These are phyloP conservation scores for Sebastes matsubarae DNA, from an alignment of 2,797 vertebrate species.

Conservation along the genomic window DNA sequence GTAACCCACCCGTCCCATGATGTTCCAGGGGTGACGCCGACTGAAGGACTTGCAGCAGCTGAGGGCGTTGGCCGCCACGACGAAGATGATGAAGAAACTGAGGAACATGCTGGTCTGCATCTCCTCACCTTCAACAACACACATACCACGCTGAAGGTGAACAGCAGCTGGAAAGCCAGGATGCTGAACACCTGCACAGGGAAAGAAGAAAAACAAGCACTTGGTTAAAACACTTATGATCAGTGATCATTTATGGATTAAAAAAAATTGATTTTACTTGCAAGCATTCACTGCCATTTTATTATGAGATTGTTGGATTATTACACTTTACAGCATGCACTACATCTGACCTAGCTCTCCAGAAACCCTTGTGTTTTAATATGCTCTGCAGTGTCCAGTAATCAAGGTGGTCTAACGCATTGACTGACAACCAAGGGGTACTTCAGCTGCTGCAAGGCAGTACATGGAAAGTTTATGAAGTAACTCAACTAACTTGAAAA, in stretches of 20 bases:
- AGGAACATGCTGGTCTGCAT: constrained; percentile 82
- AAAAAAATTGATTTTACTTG: not conserved
- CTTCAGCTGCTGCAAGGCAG: too few relatives aligned
- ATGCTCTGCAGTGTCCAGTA: too few relatives aligned
- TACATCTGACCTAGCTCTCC: too few relatives aligned
- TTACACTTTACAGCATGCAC: not conserved
- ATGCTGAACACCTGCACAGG: constrained; percentile 88
- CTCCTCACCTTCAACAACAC: constrained; percentile 75
- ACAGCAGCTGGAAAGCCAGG: constrained; percentile 87
- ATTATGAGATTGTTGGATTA: not conserved
- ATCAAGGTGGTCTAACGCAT: too few relatives aligned
- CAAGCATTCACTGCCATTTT: not conserved
- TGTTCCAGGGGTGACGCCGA: constrained; percentile 90
- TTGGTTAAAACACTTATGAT: not conserved
- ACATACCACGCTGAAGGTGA: constrained; percentile 89
- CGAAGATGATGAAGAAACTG: constrained; percentile 87
- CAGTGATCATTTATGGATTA: not conserved
- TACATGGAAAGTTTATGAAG: too few relatives aligned
- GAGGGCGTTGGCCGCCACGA: constrained; percentile 80
- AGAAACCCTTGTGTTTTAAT: too few relatives aligned
- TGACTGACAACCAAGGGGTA: too few relatives aligned
- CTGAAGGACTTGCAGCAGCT: constrained; percentile 83
- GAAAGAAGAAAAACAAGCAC: not conserved
- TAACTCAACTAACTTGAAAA: too few relatives aligned
- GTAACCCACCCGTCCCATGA: constrained; percentile 85